phyloP scores from a whole-genome alignment of 2,888 invertebrate species.

The Fabriciana adippe region DNA sequence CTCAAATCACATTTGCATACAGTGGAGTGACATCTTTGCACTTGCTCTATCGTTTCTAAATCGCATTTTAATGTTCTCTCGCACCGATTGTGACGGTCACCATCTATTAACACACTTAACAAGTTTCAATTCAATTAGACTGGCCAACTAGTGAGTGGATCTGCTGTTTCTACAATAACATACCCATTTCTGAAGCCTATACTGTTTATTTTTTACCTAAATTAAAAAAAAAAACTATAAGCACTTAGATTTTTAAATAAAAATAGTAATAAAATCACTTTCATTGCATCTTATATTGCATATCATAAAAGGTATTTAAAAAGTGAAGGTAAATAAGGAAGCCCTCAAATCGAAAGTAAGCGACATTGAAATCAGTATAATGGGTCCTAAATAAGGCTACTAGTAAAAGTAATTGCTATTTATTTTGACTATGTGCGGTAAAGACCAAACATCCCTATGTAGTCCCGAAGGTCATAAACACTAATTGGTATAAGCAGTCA shows the following conservation, averaged over 20 bases:
- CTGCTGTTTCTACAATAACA: slow-evolving; percentile 49
- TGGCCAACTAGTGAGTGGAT: slow-evolving; percentile 33
- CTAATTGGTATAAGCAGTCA: slow-evolving; percentile 49
- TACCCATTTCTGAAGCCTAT: slow-evolving; percentile 20
- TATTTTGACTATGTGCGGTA: slow-evolving; percentile 44
- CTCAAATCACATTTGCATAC: slow-evolving; percentile 53
- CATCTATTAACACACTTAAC: slow-evolving; percentile 65
- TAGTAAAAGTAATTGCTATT: slow-evolving; percentile 33
- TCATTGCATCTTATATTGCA: slow-evolving; percentile 2
- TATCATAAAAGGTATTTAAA: background rate
- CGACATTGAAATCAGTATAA: slow-evolving; percentile 10
- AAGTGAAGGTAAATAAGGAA: slow-evolving; percentile 9
- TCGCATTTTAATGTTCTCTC: slow-evolving; percentile 67
- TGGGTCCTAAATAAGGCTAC: slow-evolving; percentile 11
- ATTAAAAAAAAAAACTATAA: background rate
- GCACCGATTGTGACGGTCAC: slow-evolving; percentile 52
- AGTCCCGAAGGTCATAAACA: slow-evolving; percentile 52
- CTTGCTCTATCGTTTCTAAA: slow-evolving; percentile 65
- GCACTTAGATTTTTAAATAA: slow-evolving; percentile 4
- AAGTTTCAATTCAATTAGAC: slow-evolving; percentile 56
- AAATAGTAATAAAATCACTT: slow-evolving; percentile 1
- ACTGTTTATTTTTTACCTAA: background rate
- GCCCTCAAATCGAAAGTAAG: slow-evolving; percentile 18
- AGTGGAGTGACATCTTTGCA: slow-evolving; percentile 60
- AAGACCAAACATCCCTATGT: slow-evolving; percentile 36